phyloP scores from a whole-genome alignment of 2,797 vertebrate genomes.

The Eptatretus atami region DNA sequence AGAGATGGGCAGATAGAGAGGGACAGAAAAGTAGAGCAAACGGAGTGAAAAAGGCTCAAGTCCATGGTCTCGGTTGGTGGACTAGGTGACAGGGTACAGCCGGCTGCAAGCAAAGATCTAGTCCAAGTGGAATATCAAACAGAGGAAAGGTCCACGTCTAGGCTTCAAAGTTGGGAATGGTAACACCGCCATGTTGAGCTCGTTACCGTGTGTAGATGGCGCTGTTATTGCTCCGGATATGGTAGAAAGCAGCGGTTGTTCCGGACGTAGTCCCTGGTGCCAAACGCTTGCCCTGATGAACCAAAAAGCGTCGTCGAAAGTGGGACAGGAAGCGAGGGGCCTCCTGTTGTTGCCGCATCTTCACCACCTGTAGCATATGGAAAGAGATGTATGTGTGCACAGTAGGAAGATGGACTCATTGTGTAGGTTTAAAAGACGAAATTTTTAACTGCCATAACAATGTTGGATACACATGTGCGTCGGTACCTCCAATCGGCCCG shows the following conservation, averaged over 20 bases:
- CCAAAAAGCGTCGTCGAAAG: constrained; percentile 88
- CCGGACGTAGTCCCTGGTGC: constrained; percentile 17
- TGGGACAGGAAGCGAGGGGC: constrained; percentile 91
- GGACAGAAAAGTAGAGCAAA: no score
- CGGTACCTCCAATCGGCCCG: constrained; percentile 52
- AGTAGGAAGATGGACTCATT: no score
- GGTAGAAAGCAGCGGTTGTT: constrained; percentile 39
- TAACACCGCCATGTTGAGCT: neutral
- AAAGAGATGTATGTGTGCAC: no score
- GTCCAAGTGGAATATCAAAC: no score
- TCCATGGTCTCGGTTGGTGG: no score
- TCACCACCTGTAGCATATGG: constrained; percentile 32
- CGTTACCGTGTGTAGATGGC: constrained; percentile 64
- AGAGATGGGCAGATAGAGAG: neutral
- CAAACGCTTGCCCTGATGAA: constrained; percentile 55
- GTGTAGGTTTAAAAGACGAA: no score
- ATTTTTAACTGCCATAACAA: no score
- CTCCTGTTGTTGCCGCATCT: constrained; percentile 97
- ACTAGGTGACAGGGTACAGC: no score
- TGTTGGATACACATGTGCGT: no score
- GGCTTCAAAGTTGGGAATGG: neutral
- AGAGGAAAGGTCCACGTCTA: no score
- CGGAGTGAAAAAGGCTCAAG: no score
- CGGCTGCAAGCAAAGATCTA: no score
- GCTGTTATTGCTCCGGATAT: constrained; percentile 76